phyloP scores from a whole-genome alignment of 2,113 vertebrate species.

The Rhineura floridana region DNA sequence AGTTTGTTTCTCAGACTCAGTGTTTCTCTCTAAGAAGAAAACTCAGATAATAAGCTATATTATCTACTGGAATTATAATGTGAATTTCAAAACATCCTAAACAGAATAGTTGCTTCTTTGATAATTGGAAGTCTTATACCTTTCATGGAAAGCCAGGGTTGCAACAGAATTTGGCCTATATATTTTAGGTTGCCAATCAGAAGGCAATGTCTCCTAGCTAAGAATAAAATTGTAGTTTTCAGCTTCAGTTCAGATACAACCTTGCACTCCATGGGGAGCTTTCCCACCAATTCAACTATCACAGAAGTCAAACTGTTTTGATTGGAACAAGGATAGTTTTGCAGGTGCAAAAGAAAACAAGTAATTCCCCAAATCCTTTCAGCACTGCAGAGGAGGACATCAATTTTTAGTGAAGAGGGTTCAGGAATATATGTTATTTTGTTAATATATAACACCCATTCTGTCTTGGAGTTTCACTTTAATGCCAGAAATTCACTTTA shows the following conservation, averaged over 20 bases:
- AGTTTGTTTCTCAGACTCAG: background rate
- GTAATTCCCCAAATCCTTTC: constrained; percentile 23
- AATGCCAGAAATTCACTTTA: background rate
- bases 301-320: constrained; percentile 20
- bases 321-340: background rate
- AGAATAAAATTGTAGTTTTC: background rate
- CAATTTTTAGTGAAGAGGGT: background rate
- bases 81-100: background rate
- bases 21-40: background rate
- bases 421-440: background rate
- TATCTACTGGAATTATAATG: background rate
- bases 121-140: background rate
- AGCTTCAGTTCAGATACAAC: background rate
- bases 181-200: background rate
- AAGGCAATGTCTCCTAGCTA: background rate
- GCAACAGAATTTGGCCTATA: background rate
- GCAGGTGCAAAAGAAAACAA: background rate
- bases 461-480: background rate
- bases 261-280: background rate
- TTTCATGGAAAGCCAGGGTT: background rate
- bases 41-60: background rate
- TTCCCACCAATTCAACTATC: constrained; percentile 5
- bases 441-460: background rate
- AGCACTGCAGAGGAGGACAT: background rate
- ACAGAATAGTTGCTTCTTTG: background rate